A percentile compares a stretch with the other conserved stretches of the same genome.
These are phyloP conservation scores for Hucho hucho DNA, from an alignment of 2,113 vertebrate genomes.

Conservation along the genomic window DNA sequence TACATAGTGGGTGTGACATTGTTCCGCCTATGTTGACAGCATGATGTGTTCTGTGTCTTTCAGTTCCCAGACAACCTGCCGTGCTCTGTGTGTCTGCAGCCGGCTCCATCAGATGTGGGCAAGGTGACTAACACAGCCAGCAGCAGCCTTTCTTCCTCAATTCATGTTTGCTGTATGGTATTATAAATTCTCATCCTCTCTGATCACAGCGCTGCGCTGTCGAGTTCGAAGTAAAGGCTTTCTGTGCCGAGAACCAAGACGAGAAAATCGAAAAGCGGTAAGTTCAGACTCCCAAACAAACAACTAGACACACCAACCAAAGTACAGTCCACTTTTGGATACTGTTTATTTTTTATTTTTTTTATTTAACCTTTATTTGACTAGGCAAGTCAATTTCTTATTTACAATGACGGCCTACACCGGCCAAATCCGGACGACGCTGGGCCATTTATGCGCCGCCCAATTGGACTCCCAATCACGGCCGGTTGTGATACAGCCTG, in stretches of 20 bases:
- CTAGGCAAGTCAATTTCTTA: too few species aligned
- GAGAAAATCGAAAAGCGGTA: constrained; percentile 84
- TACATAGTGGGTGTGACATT: not conserved
- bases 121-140: constrained; percentile 76
- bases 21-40: not conserved
- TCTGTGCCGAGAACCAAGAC: constrained; percentile 77
- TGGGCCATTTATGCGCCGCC: too few species aligned
- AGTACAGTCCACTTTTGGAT: not conserved
- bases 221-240: constrained; percentile 92
- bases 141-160: not conserved
- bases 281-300: constrained; percentile 30
- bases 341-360: too few species aligned
- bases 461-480: too few species aligned
- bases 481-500: too few species aligned
- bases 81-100: constrained; percentile 88
- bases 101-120: constrained; percentile 80
- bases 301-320: not conserved
- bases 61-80: constrained; percentile 94
- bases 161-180: too few species aligned
- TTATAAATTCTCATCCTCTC: not conserved
- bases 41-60: constrained; percentile 4
- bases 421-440: too few species aligned
- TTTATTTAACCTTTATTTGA: too few species aligned
- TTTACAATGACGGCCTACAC: too few species aligned
- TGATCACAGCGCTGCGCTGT: constrained; percentile 84